Percentiles rank a stretch among this genome's conserved stretches.
phyloP scores from a whole-genome alignment of 2,888 invertebrate species.

The Brachyptera putata region DNA sequence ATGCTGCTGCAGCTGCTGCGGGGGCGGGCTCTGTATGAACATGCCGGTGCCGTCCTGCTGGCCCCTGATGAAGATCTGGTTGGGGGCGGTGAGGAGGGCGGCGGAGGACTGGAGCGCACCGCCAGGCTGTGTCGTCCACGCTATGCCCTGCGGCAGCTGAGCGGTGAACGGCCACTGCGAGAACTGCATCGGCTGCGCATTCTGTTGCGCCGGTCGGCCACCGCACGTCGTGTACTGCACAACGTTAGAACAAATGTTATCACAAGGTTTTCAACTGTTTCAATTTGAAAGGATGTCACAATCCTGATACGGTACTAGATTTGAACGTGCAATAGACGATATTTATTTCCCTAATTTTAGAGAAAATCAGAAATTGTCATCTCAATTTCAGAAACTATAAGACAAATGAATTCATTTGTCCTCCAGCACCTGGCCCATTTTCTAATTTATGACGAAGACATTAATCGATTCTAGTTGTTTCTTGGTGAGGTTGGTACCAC shows the following conservation, averaged over 20 bases:
- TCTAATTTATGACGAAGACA: too few relatives aligned
- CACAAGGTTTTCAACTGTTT: too few relatives aligned
- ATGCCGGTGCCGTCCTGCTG: slow-evolving; percentile 66
- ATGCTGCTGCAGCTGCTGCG: slow-evolving; percentile 60
- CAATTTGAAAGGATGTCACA: too few relatives aligned
- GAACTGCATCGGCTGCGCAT: slow-evolving; percentile 62
- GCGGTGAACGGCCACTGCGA: slow-evolving; percentile 73
- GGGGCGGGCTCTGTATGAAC: slow-evolving; percentile 79
- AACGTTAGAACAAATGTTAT: slow-evolving; percentile 7
- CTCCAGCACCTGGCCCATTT: too few relatives aligned
- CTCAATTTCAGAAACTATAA: too few relatives aligned
- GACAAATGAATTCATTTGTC: too few relatives aligned
- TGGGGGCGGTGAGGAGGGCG: slow-evolving; percentile 60
- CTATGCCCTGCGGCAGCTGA: slow-evolving; percentile 62
- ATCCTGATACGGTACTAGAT: too few relatives aligned
- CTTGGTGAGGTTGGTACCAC: too few relatives aligned
- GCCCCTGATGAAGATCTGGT: slow-evolving; percentile 79
- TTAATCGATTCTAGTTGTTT: too few relatives aligned
- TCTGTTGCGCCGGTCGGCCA: slow-evolving; percentile 37
- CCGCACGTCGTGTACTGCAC: slow-evolving; percentile 45
- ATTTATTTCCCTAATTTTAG: too few relatives aligned
- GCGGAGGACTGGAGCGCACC: slow-evolving; percentile 47
- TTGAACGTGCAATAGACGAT: too few relatives aligned
- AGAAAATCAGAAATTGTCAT: too few relatives aligned
- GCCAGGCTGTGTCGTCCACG: slow-evolving; percentile 60